A percentile compares a stretch with the other conserved stretches of the same genome.
phyloP scores from a whole-genome alignment of 2,888 invertebrate genomes.

The Octodonta nipae region DNA sequence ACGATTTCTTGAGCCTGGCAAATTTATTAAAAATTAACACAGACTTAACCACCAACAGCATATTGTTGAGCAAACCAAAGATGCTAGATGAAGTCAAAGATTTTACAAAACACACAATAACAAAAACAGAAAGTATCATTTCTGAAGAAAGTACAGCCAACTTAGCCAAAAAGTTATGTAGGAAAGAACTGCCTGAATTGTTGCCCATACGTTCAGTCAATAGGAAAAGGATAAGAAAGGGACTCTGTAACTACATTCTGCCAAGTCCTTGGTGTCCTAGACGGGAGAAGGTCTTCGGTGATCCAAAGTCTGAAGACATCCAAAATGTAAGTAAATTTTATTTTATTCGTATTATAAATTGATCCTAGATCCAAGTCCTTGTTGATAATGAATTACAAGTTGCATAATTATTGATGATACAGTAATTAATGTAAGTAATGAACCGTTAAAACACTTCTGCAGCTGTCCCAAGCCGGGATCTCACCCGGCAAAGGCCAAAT shows the following conservation, averaged over 20 bases:
- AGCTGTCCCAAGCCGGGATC: no score
- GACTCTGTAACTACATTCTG: constrained; percentile 40
- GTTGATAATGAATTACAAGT: no score
- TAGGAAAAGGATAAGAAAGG: constrained; percentile 15
- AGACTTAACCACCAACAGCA: constrained; percentile 16
- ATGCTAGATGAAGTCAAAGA: constrained; percentile 4
- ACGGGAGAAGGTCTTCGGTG: constrained; percentile 23
- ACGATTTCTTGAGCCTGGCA: constrained; percentile 47
- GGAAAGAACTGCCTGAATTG: constrained; percentile 26
- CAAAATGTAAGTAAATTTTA: constrained; percentile 16
- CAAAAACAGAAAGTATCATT: constrained; percentile 1
- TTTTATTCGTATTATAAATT: no score
- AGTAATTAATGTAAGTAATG: no score
- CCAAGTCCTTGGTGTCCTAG: constrained; percentile 47
- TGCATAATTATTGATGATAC: no score
- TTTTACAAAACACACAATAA: no score
- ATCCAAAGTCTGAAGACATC: constrained; percentile 25
- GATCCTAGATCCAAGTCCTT: no score
- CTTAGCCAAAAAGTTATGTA: constrained; percentile 1
- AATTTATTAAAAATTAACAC: constrained; percentile 28
- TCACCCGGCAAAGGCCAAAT: no score
- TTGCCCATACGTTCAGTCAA: constrained; percentile 21
- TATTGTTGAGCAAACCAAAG: constrained; percentile 3
- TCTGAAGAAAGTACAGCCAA: background rate
- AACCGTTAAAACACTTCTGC: no score